Base-by-base conservation (phyloP, 1,140 invertebrate species). In the Diploscapter pachys region DNA sequence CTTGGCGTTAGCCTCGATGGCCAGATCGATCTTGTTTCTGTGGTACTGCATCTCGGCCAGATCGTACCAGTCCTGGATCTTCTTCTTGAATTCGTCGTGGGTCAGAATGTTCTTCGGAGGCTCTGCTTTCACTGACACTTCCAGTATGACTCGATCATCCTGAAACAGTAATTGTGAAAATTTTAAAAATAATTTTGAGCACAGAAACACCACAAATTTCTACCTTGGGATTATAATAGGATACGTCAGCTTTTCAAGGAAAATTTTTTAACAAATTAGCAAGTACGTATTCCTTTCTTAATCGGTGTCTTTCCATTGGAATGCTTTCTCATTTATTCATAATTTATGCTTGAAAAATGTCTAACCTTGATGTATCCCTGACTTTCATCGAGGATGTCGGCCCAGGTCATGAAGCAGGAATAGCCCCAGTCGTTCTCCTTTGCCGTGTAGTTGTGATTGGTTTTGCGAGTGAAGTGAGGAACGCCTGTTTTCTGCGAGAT, bases 401-500 rank as follows among this genome's bases (percentile, higher is more conserved):
- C 91, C 93, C 93, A 96, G 13, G 91, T 87, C 90, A 95, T 92
- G 86, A 96, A 98, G 88, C 95, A 93, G 86, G 91, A 96, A 88
- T 94, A 98, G 69, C 92, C 96, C 96, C 93, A 98, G 87, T 99
- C 95, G 88, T 98, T 97, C 88, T 98, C 95, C 89, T 98, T 96
- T 11, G 66, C 65, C 9, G 82, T 84, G 72, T 84, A 84, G n/a
- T 73, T 80, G 73, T 84, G 82, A 78, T 82, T 85, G 31, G 83
- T 84, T 63, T 84, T 84, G 6, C 82, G 67, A 8, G 75, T 78
- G 65, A 85, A 84, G 57, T 84, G 79, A n/a, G 81, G 75, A 9
- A 84, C 76, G n/a, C 80, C 79, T 3, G 54, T 63, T 69, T 85
- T 84, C 69, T 84, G 83, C 31, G 84, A 84, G 54, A 85, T 84